Evolutionary conservation across 1,140 invertebrate genomes (phyloP).

Genomic region (Ptiloglossa arizonensis): DNA sequence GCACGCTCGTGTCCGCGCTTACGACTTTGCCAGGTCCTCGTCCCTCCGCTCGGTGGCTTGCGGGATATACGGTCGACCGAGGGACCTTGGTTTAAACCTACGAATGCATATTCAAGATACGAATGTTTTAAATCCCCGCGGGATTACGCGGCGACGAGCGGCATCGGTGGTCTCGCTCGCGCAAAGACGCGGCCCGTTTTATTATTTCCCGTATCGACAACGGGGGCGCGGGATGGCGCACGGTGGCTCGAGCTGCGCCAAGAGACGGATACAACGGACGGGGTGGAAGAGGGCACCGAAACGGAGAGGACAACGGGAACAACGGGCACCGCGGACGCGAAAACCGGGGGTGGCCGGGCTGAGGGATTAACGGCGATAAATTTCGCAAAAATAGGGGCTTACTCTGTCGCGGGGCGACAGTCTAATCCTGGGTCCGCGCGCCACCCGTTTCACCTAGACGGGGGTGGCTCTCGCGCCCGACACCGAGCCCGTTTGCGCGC

Average conservation of each 20-base stretch:
- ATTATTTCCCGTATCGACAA: slow-evolving; percentile 78
- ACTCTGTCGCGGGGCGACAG: slow-evolving; percentile 80
- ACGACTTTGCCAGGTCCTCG: slow-evolving; percentile 37
- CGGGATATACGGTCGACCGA: slow-evolving; percentile 59
- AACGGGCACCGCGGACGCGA: slow-evolving; percentile 16
- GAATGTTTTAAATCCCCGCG: slow-evolving; percentile 78
- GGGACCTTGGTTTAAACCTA: slow-evolving; percentile 67
- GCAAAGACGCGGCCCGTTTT: slow-evolving; percentile 66
- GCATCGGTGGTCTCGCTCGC: slow-evolving; percentile 46
- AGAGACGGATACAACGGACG: slow-evolving; percentile 38
- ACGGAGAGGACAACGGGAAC: slow-evolving; percentile 40
- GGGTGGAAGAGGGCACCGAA: slow-evolving; percentile 39
- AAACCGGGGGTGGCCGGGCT: slow-evolving; percentile 50
- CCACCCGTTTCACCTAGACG: slow-evolving; percentile 57
- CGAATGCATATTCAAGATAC: slow-evolving; percentile 78
- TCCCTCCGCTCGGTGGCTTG: background rate
- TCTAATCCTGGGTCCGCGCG: slow-evolving; percentile 77
- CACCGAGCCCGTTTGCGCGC: slow-evolving; percentile 47
- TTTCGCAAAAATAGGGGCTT: slow-evolving; percentile 82
- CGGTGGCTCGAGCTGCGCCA: slow-evolving; percentile 36
- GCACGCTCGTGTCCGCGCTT: background rate
- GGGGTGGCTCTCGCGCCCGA: slow-evolving; percentile 51
- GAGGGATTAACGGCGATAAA: slow-evolving; percentile 82
- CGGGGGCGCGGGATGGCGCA: slow-evolving; percentile 41
- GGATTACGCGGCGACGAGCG: slow-evolving; percentile 73